phyloP scores from a whole-genome alignment of 2,888 invertebrate species.

The Pyrochroa serraticornis region DNA sequence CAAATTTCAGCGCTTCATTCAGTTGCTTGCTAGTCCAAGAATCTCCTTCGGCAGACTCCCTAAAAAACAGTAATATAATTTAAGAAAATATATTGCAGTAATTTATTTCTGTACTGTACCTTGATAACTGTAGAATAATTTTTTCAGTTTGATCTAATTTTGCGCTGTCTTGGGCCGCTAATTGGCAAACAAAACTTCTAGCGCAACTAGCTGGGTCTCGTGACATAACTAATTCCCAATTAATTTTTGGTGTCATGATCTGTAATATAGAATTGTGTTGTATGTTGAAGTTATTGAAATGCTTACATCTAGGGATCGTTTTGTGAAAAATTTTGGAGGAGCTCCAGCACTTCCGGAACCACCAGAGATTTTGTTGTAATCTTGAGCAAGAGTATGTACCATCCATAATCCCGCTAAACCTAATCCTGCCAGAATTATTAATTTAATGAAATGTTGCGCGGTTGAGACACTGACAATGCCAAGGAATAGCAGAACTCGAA shows the following conservation, averaged over 20 bases:
- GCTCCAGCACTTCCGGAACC: constrained; percentile 17
- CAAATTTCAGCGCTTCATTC: constrained; percentile 47
- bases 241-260: constrained; percentile 32
- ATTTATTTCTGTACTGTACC: constrained; percentile 45
- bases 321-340: constrained; percentile 21
- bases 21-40: constrained; percentile 49
- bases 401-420: constrained; percentile 60
- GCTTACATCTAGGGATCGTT: constrained; percentile 24
- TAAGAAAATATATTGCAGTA: neutral
- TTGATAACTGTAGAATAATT: constrained; percentile 48
- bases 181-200: constrained; percentile 58
- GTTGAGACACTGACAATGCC: constrained; percentile 47
- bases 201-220: constrained; percentile 59
- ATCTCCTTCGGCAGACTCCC: constrained; percentile 32
- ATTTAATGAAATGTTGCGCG: constrained; percentile 54
- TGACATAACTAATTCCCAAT: constrained; percentile 52
- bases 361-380: constrained; percentile 53
- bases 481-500: constrained; percentile 36
- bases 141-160: constrained; percentile 46
- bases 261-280: neutral
- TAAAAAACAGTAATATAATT: constrained; percentile 20
- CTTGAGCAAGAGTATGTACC: constrained; percentile 58
- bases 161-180: constrained; percentile 49
- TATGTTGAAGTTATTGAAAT: neutral
- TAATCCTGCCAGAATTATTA: constrained; percentile 55